A percentile compares a stretch with the other conserved stretches of the same genome.
These are phyloP conservation scores for Henricia sp. DNA, from an alignment of 53 echinoderm and acorn worm genomes.

Conservation along the genomic window DNA sequence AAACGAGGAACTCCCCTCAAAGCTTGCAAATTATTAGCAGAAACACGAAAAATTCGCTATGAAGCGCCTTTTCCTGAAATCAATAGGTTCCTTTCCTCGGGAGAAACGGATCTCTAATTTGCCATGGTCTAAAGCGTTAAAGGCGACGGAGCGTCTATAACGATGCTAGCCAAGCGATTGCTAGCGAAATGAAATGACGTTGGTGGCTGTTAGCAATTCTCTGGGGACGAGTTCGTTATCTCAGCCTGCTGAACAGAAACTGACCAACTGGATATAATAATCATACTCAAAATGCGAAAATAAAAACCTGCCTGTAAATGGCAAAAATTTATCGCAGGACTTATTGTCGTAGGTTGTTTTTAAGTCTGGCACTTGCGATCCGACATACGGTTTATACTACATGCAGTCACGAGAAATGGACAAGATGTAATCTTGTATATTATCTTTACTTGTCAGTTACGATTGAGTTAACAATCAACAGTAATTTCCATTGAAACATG, in stretches of 20 bases:
- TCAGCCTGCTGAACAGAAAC: constrained; percentile 32
- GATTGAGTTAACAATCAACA: not conserved
- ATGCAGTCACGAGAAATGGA: not conserved
- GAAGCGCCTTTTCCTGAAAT: too few species aligned
- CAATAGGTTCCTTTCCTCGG: too few species aligned
- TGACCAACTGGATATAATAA: constrained; percentile 7
- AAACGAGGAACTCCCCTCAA: too few species aligned
- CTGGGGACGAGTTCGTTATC: constrained; percentile 32
- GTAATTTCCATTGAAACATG: too few species aligned
- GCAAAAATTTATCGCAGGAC: constrained; percentile 4
- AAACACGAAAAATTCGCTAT: too few species aligned
- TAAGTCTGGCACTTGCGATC: too few species aligned
- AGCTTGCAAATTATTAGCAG: too few species aligned
- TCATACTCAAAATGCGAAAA: not conserved
- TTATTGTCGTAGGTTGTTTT: too few species aligned
- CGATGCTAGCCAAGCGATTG: constrained; percentile 53
- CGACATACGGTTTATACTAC: not conserved
- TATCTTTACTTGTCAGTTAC: not conserved
- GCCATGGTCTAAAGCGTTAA: not conserved
- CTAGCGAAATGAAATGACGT: constrained; percentile 39
- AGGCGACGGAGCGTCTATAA: constrained; percentile 41
- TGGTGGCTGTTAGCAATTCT: constrained; percentile 39
- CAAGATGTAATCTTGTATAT: not conserved
- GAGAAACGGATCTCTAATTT: not conserved
- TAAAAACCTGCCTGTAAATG: not conserved